Base-by-base conservation (phyloP, 2,797 vertebrate genomes). In the Diplodus sargus region DNA sequence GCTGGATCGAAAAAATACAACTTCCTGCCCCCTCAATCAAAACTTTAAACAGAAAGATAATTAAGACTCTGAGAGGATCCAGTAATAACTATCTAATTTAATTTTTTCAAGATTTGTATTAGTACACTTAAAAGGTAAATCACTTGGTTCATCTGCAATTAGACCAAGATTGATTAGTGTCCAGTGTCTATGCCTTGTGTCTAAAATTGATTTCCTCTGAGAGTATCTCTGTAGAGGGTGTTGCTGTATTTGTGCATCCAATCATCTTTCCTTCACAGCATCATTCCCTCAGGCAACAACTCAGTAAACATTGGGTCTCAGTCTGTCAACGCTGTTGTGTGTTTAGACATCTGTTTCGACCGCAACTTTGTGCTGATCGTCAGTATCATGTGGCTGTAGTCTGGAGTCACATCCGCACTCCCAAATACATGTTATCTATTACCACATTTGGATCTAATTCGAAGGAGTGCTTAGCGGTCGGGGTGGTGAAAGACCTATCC, bases 291-390 rank as follows among this genome's bases (percentile, higher is more conserved):
- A 30, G 83, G 84, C 85, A 81, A 77, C 81, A 9, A 34, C 34
- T 34, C 34, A 49, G 85, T 93, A 93, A 92, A 93, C 88, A 94
- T 70, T 54, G 74, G 76, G 76, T 70, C 86, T 54, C 68, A 45
- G 85, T 74, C 78, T 92, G 90, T 93, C 91, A 88, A 61, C 90
- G 15, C 89, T 54, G 78, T 66, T 85, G 90, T 90, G 90, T 93
- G 89, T 93, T 94, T 87, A 92, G 87, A 94, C 93, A 92, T 92
- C 90, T 92, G 93, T 85, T 84, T 85, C 79, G 74, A 94, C 94
- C 92, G 54, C 93, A 89, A 79, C 78, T 78, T 86, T 74, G 69
- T 89, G 62, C 84, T 89, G 90, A 93, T 94, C 86, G 83, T 87
- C 92, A 85, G 90, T 92, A 92, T 93, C 90, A 85, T 86, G 85